Evolutionary conservation across 2,888 invertebrate species (phyloP), one percentile per base, ranked within the genome.

Genomic region (Iselma pallidipennis): DNA sequence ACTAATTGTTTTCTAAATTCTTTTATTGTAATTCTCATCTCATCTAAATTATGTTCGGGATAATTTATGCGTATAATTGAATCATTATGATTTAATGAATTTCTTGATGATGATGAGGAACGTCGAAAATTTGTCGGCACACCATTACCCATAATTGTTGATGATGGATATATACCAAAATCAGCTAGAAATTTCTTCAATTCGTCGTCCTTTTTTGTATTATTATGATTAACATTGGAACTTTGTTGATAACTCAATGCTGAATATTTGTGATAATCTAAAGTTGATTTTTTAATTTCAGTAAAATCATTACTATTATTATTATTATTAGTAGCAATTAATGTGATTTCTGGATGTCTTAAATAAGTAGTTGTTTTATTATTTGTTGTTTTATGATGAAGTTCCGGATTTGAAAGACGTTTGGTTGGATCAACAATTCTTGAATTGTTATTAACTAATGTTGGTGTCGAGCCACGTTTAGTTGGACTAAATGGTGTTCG

Each of bases 1-100:
- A 80, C 77, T 31, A 85, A 69, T 66, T 85, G 85, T 56, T 78
- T 79, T 67, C 82, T 80, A 53, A 86, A 74, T 66, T 82, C 81
- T 2, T 81, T 80, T 48, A 85, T 23, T 16, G 21, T 21, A 4
- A n/a, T 0, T 45, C 71, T 72, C 9, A 67, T 57, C 12, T 76
- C 78, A 23, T 45, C 45, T 3, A 21, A 9, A 42, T 45, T 10
- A 45, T 12, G 9, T 10, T 16, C 12, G 23, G 21, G 5, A 23
- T 23, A 9, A n/a, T n/a, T 33, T 12, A 4, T 12, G 4, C 33
- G 33, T 33, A n/a, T 19, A 9, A 37, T 37, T 14, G 37, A 37
- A 42, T 42, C 21, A 16, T 19, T 2, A 10, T 23, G 45, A 45
- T 79, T 76, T 21, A 72, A 58, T 2, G 78, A 75, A 37, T 66